Evolutionary conservation across 1,140 invertebrate genomes (phyloP), one percentile per base, ranked within the genome.

Genomic region (Arion vulgaris): DNA sequence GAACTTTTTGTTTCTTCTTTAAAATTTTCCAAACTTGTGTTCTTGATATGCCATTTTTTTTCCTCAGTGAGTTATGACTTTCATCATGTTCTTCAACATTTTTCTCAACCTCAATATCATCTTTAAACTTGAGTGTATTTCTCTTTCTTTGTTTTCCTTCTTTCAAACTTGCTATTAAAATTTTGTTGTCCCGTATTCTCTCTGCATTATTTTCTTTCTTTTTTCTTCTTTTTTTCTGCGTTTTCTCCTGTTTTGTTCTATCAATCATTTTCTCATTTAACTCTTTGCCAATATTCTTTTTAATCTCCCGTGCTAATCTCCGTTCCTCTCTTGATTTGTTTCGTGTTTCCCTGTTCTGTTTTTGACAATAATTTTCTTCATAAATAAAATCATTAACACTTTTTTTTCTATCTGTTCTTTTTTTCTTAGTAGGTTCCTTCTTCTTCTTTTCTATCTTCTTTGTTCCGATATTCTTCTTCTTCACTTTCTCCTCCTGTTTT

Each of bases 21-120:
- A 53, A 45, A 51, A 75, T 51, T 36, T 34, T 75, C 73, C 53
- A 15, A 19, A 78, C 1, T 2, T 34, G 26, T 57, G 28, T 62
- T 39, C n/a, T 78, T 57, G 57, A 19, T 17, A 78, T 66, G 36
- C 76, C 76, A 78, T 57, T 57, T 15, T 66, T 26, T 53, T 75
- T 49, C 23, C 26, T 11, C 4, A 53, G 45, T 53, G 28, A 51
- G 34, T 26, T 36, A 28, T 5, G 45, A 26, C 7, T 15, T 28
- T 28, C 41, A 4, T 51, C n/a, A n/a, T n/a, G n/a, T n/a, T n/a
- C n/a, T n/a, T n/a, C n/a, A n/a, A n/a, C n/a, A n/a, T n/a, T n/a
- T n/a, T n/a, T n/a, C n/a, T n/a, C n/a, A n/a, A n/a, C n/a, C n/a
- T n/a, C n/a, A n/a, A n/a, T n/a, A n/a, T n/a, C n/a, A n/a, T n/a